Evolutionary conservation across 2,113 vertebrate species (phyloP), one percentile per base, ranked within the genome.

Genomic region (Manacus vitellinus): DNA sequence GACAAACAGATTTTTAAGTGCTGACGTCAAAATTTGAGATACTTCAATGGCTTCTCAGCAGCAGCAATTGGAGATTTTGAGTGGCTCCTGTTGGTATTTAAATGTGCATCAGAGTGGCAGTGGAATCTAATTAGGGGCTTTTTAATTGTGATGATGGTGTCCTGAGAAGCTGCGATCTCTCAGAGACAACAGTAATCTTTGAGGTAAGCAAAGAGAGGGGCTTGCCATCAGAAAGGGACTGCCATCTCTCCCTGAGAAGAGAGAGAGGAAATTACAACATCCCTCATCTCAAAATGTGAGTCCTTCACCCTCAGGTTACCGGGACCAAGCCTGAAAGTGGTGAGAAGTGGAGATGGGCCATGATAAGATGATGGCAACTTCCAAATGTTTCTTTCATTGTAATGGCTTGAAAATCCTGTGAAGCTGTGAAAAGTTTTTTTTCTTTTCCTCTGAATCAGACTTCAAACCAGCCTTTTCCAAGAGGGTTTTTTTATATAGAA

Each of bases 381-480:
- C 63, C 51, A 80, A 73, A 65, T 22, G 21, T 49, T 84, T 80
- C 68, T 84, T 89, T 93, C 55, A 76, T 70, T 39, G 11, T 77
- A 85, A 77, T 51, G 52, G 28, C 51, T 84, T 84, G 68, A 89
- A 89, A 95, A 83, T 37, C 44, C 65, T 85, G 47, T 85, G 82
- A 88, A 88, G 68, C 16, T 77, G 18, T 81, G 55, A 89, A 86
- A 63, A 91, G 63, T 70, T 80, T 28, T 18, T 8, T 56, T 35
- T 35, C 22, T 14, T 8, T 2, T 6, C 31, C 20, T 19, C 37
- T 74, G 44, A 44, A 30, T 77, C 58, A 44, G 27, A 75, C 73
- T 87, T 95, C 73, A 77, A 92, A 87, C 19, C 58, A 89, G 47
- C 24, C 28, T 74, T 82, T 80, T 47, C 20, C 54, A 47, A 43